phyloP scores from a whole-genome alignment of 2,888 invertebrate species.

The Acanthoscelides obtectus region DNA sequence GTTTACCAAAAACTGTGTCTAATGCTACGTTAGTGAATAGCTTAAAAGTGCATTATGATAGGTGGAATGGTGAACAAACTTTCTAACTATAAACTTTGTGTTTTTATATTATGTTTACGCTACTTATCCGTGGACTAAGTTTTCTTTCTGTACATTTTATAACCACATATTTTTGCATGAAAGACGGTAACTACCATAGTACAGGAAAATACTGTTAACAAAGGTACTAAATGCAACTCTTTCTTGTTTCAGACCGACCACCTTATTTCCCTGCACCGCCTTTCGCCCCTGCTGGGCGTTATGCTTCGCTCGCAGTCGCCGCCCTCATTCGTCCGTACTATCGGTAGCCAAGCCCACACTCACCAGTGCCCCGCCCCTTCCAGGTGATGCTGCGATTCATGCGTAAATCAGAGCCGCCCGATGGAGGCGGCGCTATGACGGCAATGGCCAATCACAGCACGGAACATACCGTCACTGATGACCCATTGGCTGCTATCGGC shows the following conservation, averaged over 20 bases:
- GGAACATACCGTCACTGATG: slow-evolving; percentile 39
- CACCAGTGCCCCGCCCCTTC: not conserved
- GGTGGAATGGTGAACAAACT: too few relatives aligned
- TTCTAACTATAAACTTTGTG: too few relatives aligned
- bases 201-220: too few relatives aligned
- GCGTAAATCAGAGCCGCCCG: slow-evolving; percentile 16
- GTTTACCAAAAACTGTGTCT: too few relatives aligned
- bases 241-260: not conserved
- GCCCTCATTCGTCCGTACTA: not conserved
- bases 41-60: too few relatives aligned
- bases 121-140: too few relatives aligned
- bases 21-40: too few relatives aligned
- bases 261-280: not conserved
- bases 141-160: too few relatives aligned
- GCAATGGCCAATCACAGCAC: not conserved
- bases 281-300: not conserved
- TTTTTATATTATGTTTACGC: too few relatives aligned
- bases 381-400: not conserved
- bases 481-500: slow-evolving; percentile 51
- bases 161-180: too few relatives aligned
- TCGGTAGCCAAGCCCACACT: not conserved
- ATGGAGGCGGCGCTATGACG: slow-evolving; percentile 9
- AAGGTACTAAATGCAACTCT: too few relatives aligned
- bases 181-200: too few relatives aligned
- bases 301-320: not conserved